These are phyloP conservation scores for Arctopsyche grandis DNA, from an alignment of 1,140 invertebrate genomes.

Conservation along the genomic window DNA sequence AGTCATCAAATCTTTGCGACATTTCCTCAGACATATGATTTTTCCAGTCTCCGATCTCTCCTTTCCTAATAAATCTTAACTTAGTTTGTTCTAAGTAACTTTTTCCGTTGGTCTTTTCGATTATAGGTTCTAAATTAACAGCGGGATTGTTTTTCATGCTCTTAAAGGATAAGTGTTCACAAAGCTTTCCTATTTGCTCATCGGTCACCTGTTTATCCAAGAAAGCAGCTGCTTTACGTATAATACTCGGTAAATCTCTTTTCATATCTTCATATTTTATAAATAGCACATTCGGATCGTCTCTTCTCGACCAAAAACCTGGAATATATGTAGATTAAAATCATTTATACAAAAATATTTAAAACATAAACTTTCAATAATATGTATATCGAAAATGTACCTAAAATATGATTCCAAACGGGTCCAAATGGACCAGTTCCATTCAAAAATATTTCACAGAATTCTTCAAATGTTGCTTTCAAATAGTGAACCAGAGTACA, in stretches of 20 bases:
- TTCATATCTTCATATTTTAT: conserved; percentile 90
- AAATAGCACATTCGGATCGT: conserved; percentile 82
- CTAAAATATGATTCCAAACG: conserved; percentile 77
- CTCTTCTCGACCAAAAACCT: conserved; percentile 75
- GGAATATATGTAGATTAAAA: conserved; percentile 41
- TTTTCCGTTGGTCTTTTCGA: conserved; percentile 65
- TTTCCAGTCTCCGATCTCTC: conserved; percentile 85
- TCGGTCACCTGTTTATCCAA: conserved; percentile 74
- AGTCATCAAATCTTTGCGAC: conserved; percentile 77
- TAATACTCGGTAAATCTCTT: conserved; percentile 70
- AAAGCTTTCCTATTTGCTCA: conserved; percentile 73
- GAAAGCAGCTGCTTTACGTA: conserved; percentile 78
- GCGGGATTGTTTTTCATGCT: conserved; percentile 85
- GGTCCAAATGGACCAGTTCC: conserved; percentile 76
- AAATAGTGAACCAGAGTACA: conserved; percentile 76
- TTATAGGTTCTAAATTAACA: conserved; percentile 75
- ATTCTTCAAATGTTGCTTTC: conserved; percentile 81
- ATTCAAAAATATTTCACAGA: conserved; percentile 80
- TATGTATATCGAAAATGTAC: conserved; percentile 53
- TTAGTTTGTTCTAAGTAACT: conserved; percentile 67
- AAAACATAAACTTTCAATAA: conserved; percentile 27
- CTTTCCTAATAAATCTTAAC: conserved; percentile 80
- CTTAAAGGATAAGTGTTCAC: conserved; percentile 80
- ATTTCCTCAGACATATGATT: conserved; percentile 81
- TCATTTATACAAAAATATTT: conserved; percentile 43